phyloP scores from a whole-genome alignment of 2,113 vertebrate species.

The Tautogolabrus adspersus region DNA sequence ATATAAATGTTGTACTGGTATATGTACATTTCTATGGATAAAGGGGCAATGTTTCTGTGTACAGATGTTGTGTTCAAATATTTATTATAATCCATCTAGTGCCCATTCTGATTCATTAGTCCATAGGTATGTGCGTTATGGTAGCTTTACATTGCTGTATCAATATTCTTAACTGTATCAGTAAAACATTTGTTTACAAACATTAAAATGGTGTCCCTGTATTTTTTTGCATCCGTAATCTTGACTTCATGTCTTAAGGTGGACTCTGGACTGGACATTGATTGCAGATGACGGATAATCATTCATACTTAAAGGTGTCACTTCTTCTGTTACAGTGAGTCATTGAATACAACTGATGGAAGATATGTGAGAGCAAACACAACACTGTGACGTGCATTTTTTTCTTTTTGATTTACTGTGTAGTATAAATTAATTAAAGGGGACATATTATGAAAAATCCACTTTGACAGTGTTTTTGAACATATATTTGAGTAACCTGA shows the following conservation, averaged over 20 bases:
- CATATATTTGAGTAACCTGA: too few species aligned
- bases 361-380: too few species aligned
- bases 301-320: too few species aligned
- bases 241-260: neutral
- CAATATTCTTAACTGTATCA: conserved; percentile 96
- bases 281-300: too few species aligned
- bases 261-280: too few species aligned
- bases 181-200: conserved; percentile 96
- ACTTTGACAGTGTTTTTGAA: too few species aligned
- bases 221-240: conserved; percentile 33
- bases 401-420: too few species aligned
- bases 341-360: too few species aligned
- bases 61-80: conserved; percentile 98
- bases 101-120: conserved; percentile 93
- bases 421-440: too few species aligned
- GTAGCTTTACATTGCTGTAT: conserved; percentile 97
- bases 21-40: conserved; percentile 96
- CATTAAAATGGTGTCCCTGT: conserved; percentile 64
- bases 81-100: conserved; percentile 98
- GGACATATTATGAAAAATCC: too few species aligned
- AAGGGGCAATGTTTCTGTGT: conserved; percentile 94
- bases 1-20: conserved; percentile 96
- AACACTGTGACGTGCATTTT: too few species aligned
- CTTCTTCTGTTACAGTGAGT: too few species aligned
- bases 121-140: conserved; percentile 92